phyloP scores from a whole-genome alignment of 2,113 vertebrate species.

The Datnioides undecimradiatus region DNA sequence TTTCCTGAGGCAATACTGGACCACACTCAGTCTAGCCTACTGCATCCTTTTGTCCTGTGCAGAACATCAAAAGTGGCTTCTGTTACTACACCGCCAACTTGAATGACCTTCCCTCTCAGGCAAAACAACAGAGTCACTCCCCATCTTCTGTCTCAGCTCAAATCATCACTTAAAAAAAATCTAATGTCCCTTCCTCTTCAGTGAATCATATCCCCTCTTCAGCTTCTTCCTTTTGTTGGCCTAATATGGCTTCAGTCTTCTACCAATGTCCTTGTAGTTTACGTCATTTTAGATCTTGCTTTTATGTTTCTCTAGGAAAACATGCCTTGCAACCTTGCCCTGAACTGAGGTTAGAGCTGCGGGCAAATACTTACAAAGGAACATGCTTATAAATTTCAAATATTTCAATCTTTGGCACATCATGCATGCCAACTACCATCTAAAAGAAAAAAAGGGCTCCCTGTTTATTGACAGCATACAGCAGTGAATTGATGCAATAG shows the following conservation, averaged over 20 bases:
- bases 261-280: not conserved
- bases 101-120: conserved; percentile 19
- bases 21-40: too few relatives aligned
- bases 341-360: not conserved
- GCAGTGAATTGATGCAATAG: not conserved
- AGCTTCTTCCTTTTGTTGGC: not conserved
- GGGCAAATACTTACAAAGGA: not conserved
- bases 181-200: conserved; percentile 13
- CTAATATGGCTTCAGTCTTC: not conserved
- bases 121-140: conserved; percentile 27
- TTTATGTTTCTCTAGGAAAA: not conserved
- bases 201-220: conserved; percentile 20
- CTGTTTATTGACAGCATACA: not conserved
- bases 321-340: not conserved
- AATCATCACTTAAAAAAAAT: conserved; percentile 12
- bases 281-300: not conserved
- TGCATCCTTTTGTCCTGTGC: not conserved
- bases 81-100: not conserved
- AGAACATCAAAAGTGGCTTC: not conserved
- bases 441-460: not conserved
- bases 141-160: conserved; percentile 1
- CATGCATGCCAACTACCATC: not conserved
- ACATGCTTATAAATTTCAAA: not conserved
- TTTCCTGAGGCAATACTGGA: not conserved
- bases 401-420: not conserved